These are phyloP conservation scores for Ibidorhyncha struthersii DNA, from an alignment of 2,113 vertebrate species.

Conservation along the genomic window DNA sequence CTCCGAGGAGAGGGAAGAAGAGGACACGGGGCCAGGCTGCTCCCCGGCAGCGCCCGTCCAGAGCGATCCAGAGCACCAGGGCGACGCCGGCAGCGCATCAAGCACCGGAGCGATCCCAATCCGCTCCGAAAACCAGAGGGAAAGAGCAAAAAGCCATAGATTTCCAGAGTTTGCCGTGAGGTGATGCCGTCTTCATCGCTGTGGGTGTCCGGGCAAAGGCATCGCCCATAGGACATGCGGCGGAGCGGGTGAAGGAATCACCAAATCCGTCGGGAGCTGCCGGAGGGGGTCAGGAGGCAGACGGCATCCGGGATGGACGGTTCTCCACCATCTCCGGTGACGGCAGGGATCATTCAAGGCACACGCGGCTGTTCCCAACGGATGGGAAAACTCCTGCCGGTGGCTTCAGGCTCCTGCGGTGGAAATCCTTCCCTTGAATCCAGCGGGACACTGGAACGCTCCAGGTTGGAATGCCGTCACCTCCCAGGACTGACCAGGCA, in stretches of 20 bases:
- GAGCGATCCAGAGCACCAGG: background rate
- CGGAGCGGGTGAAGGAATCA: background rate
- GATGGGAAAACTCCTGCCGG: background rate
- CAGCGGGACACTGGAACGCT: too few relatives aligned
- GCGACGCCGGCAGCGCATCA: background rate
- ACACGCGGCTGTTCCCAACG: rapidly evolving
- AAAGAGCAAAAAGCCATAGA: background rate
- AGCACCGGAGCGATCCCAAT: background rate
- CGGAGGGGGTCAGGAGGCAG: background rate
- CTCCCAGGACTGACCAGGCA: background rate
- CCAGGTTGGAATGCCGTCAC: background rate
- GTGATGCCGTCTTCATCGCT: rapidly evolving
- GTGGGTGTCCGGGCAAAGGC: background rate
- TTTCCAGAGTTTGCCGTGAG: background rate
- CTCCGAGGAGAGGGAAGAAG: background rate
- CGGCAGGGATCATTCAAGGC: too few relatives aligned
- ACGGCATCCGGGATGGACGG: rapidly evolving
- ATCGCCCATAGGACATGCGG: rapidly evolving
- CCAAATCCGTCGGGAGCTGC: background rate
- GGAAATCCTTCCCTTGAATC: background rate
- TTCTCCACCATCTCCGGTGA: background rate
- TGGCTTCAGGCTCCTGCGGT: rapidly evolving
- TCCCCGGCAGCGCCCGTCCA: background rate
- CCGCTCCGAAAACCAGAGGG: background rate
- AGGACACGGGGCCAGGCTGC: background rate